Base-by-base conservation (phyloP, 2,113 vertebrate species). In the Symphodus melops region DNA sequence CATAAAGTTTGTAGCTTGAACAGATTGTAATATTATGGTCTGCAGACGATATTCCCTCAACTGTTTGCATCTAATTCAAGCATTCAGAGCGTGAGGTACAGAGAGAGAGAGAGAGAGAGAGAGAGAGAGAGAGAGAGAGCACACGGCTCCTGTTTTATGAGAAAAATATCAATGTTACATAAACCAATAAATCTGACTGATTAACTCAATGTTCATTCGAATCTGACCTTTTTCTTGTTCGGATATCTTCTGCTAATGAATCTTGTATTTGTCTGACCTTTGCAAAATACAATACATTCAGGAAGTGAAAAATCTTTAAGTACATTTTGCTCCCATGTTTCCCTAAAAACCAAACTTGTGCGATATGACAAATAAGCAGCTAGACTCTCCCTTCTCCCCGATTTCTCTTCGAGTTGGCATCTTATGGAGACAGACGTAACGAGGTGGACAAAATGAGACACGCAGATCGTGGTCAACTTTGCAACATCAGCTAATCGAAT, bases 361-460 rank as follows among this genome's bases (percentile, higher is more conserved):
- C 28, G 46, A 33, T 68, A 36, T 39, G 36, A 37, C 37, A 72
- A 21, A 39, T 12, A 52, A 42, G 8, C 1, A 13, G 13, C 21
- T 33, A 64, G 37, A 36, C 25, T 77, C 23, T 49, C 8, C 10
- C 8, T 58, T 16, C n/a, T 33, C 28, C 28, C 28, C 28, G 3
- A 5, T 36, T 41, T 16, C 14, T 44, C 0, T 53, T 54, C 36
- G 21, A 59, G 33, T 44, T 66, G 60, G 66, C 36, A 12, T 64
- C 21, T 73, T 37, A n/a, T 53, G 13, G 41, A 33, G 10, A 44
- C 57, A 54, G n/a, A 69, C 28, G 65, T 77, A 83, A 88, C 69
- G 70, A 78, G 67, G 65, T 69, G 37, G 37, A 1, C 16, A 55
- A 56, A 79, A 57, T 65, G 81, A 72, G 63, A 84, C 46, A 8